Percentiles rank a stretch among this genome's conserved stretches.
These are phyloP conservation scores for Argyresthia albistria DNA, from an alignment of 2,888 invertebrate species.

Conservation along the genomic window DNA sequence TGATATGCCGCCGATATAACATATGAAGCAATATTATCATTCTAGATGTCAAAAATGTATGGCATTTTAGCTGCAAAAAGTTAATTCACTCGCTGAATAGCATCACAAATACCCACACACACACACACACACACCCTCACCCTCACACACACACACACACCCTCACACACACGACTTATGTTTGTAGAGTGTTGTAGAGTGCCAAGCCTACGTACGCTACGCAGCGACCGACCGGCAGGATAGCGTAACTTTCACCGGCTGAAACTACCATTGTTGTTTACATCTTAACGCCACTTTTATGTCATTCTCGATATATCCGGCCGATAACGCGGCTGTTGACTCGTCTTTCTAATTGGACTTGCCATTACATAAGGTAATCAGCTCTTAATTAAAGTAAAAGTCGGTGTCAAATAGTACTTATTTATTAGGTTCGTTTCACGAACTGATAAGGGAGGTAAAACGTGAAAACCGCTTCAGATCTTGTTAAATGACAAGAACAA, in stretches of 20 bases:
- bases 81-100: no score
- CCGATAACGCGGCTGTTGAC: conserved; percentile 46
- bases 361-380: neutral
- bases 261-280: conserved; percentile 31
- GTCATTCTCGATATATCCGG: conserved; percentile 45
- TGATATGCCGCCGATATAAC: no score
- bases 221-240: neutral
- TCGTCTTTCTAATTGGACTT: conserved; percentile 23
- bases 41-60: no score
- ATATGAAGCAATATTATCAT: no score
- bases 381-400: neutral
- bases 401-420: neutral
- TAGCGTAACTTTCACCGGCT: conserved; percentile 33
- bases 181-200: neutral
- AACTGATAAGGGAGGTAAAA: no score
- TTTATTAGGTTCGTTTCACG: neutral
- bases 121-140: no score
- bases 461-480: no score
- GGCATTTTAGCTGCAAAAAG: no score
- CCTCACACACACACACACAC: no score
- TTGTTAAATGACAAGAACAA: no score
- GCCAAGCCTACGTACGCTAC: neutral
- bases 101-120: no score
- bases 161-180: no score
- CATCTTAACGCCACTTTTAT: conserved; percentile 38